Percentiles rank a stretch among this genome's conserved stretches.
phyloP scores from a whole-genome alignment of 2,797 vertebrate species.

The Choloepus didactylus region DNA sequence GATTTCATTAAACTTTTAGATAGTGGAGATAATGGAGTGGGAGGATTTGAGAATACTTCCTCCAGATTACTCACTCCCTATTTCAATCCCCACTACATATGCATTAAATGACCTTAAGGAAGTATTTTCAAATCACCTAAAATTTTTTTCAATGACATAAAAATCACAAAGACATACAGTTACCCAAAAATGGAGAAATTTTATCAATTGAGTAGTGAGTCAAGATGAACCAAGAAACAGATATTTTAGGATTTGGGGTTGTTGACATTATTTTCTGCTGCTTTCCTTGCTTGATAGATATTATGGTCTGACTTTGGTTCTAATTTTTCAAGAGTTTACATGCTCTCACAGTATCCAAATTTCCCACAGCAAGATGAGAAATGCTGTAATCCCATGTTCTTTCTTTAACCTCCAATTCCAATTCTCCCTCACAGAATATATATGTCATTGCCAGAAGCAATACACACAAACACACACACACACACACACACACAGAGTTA shows the following conservation, averaged over 20 bases:
- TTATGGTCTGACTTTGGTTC: neutral
- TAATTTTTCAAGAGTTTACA: neutral
- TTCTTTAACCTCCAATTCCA: neutral
- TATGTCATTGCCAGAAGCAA: no score
- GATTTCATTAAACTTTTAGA: neutral
- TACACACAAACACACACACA: no score
- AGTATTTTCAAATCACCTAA: neutral
- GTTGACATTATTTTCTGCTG: neutral
- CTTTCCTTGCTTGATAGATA: no score
- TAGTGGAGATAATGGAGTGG: neutral
- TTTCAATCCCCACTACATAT: neutral
- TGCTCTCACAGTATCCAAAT: neutral
- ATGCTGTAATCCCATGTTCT: neutral
- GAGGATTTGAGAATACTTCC: neutral
- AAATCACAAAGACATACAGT: neutral
- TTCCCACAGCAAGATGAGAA: neutral
- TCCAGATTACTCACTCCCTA: neutral
- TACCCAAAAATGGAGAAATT: neutral
- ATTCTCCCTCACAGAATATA: neutral
- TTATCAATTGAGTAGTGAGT: neutral
- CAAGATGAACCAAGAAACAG: neutral
- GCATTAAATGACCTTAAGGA: neutral
- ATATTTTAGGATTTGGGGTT: neutral
- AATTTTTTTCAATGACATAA: neutral
- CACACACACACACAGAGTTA: no score